These are phyloP conservation scores for Luperina nickerlii DNA, from an alignment of 2,888 invertebrate genomes.

Conservation along the genomic window DNA sequence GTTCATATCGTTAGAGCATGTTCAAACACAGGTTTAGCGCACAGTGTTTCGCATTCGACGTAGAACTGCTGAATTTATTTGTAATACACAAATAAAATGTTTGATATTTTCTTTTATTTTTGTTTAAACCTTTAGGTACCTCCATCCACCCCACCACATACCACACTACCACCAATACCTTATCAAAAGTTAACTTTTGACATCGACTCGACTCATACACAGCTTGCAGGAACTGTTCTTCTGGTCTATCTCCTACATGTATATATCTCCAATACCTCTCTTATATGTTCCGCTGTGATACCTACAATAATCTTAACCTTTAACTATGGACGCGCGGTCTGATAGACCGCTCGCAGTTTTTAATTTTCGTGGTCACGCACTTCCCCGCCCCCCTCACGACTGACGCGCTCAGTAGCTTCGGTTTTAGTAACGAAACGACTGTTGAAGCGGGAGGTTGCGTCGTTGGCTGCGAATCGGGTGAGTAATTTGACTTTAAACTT, in stretches of 20 bases:
- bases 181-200: not conserved
- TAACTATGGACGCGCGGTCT: no score
- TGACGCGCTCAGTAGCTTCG: no score
- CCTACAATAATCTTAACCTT: conserved; percentile 17
- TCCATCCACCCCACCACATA: not conserved
- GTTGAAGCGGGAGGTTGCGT: no score
- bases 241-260: not conserved
- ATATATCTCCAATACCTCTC: conserved; percentile 18
- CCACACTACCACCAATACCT: not conserved
- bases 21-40: not conserved
- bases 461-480: no score
- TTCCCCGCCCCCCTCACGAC: no score
- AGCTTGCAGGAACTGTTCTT: not conserved
- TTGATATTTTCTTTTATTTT: not conserved
- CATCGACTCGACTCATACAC: not conserved
- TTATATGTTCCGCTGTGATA: conserved; percentile 50
- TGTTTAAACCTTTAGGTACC: not conserved
- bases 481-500: no score
- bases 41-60: not conserved
- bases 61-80: not conserved
- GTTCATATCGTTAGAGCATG: conserved; percentile 5
- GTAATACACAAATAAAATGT: not conserved
- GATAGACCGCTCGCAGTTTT: no score
- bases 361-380: no score
- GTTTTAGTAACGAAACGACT: no score